Base-by-base conservation (phyloP, 1,140 invertebrate species). In the Neodiprion fabricii region DNA sequence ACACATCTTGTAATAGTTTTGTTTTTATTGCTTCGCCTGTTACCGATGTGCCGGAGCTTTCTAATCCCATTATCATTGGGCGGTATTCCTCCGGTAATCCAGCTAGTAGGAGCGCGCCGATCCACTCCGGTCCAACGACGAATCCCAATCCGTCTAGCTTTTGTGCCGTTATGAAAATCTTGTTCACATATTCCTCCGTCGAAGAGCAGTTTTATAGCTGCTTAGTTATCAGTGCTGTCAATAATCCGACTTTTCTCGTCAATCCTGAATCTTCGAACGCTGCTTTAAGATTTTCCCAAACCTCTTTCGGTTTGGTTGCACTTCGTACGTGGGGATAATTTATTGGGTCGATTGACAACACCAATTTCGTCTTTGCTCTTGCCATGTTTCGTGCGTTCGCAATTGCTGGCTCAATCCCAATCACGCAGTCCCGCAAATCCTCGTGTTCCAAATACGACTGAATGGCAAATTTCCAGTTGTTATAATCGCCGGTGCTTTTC, bases 101-200 rank as follows among this genome's bases (percentile, higher is more conserved):
- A 12, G 82, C 79, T 40, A 87, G 72, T 74, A 87, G 77, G 1
- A 86, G 71, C 9, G 82, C 83, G 47, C 85, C 82, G 40, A 84
- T 67, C 79, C 83, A 85, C 73, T 86, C 83, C 40, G 85, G 81
- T 72, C 76, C 76, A n/a, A 87, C 80, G n/a, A 78, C 47, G 50
- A 85, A 84, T 11, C 75, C 75, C 9, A 85, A 80, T 47, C 80
- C 79, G 70, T 78, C 72, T 21, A 87, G 74, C 53, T 81, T 78
- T 72, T 85, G 69, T 74, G 81, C 80, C 69, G 83, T 84, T 75
- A 72, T 77, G 68, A 84, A 79, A 72, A 83, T 83, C 80, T 77
- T 80, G 76, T 81, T 82, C 66, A 83, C 82, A 80, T 85, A 85
- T 23, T 84, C 81, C 48, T 85, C 80, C n/a, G 86, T 71, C 61